Percentiles rank a stretch among this genome's conserved stretches.
These are phyloP conservation scores for Myotis davidii DNA, from an alignment of 2,113 vertebrate species.

Conservation along the genomic window DNA sequence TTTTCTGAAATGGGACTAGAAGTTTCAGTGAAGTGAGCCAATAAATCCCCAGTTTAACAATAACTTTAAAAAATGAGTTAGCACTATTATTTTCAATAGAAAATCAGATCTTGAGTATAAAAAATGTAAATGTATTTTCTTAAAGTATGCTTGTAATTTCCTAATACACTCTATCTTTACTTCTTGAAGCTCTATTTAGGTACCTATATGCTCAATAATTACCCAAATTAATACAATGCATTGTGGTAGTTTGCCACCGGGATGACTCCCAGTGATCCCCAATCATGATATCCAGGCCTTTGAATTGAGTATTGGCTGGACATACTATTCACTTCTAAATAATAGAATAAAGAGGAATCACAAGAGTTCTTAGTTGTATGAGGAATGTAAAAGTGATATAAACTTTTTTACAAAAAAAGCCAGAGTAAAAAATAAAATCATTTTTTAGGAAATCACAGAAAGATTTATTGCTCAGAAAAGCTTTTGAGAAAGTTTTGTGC, in stretches of 20 bases:
- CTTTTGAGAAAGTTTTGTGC: not conserved
- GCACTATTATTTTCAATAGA: not conserved
- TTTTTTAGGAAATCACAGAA: not conserved
- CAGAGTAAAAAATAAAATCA: not conserved
- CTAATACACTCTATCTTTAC: not conserved
- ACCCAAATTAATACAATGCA: not conserved
- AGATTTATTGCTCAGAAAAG: not conserved
- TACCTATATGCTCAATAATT: not conserved
- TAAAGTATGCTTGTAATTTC: not conserved
- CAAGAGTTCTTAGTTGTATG: not conserved
- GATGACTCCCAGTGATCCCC: not conserved
- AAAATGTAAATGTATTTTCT: not conserved
- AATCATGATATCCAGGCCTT: not conserved
- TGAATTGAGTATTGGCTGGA: not conserved
- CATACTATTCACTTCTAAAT: not conserved
- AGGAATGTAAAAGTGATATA: not conserved
- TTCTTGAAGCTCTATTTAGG: not conserved
- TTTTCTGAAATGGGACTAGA: not conserved
- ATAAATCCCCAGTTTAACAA: not conserved
- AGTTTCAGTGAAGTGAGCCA: not conserved
- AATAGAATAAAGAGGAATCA: not conserved
- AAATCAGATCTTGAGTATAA: not conserved
- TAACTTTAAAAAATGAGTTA: not conserved
- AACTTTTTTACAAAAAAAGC: not conserved
- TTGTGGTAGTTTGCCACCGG: not conserved